Conservation (phyloP, 2,888 invertebrate species). For the Aphodius sticticus region DNA sequence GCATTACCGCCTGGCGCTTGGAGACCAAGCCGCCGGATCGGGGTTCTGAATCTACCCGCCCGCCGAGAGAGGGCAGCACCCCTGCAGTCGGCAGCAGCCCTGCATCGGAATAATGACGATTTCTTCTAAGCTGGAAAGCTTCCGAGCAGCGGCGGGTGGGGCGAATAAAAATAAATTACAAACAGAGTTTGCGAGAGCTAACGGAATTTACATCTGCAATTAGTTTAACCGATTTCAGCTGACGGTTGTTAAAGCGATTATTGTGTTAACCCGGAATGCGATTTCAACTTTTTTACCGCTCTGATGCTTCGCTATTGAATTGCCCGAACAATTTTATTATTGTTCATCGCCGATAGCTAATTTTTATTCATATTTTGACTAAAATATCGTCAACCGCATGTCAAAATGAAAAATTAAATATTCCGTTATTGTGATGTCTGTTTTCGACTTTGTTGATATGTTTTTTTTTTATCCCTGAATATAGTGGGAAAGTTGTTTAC, state of each 20-base stretch:
- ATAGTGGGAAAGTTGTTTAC: too few relatives aligned
- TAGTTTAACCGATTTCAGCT: slow-evolving; percentile 44
- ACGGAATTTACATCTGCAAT: slow-evolving; percentile 52
- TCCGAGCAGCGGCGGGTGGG: neutral
- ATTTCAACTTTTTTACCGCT: neutral
- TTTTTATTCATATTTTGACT: neutral
- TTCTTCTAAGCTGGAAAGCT: neutral
- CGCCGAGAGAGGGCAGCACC: slow-evolving; percentile 13
- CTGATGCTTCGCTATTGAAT: neutral
- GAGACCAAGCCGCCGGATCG: slow-evolving; percentile 5
- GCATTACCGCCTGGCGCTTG: slow-evolving; percentile 41
- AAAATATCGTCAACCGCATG: too few relatives aligned
- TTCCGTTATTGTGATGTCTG: too few relatives aligned
- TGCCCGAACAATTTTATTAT: neutral
- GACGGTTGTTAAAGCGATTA: slow-evolving; percentile 30
- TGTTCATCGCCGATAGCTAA: slow-evolving; percentile 8
- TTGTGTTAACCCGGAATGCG: slow-evolving; percentile 19
- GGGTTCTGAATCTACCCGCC: neutral
- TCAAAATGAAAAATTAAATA: too few relatives aligned
- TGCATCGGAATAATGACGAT: slow-evolving; percentile 4
- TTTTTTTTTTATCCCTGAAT: too few relatives aligned
- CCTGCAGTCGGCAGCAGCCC: slow-evolving; percentile 4
- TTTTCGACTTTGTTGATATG: too few relatives aligned
- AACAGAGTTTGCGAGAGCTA: slow-evolving; percentile 28
- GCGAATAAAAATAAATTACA: slow-evolving; percentile 22